phyloP scores from a whole-genome alignment of 2,113 vertebrate species.

The Chiloscyllium plagiosum region DNA sequence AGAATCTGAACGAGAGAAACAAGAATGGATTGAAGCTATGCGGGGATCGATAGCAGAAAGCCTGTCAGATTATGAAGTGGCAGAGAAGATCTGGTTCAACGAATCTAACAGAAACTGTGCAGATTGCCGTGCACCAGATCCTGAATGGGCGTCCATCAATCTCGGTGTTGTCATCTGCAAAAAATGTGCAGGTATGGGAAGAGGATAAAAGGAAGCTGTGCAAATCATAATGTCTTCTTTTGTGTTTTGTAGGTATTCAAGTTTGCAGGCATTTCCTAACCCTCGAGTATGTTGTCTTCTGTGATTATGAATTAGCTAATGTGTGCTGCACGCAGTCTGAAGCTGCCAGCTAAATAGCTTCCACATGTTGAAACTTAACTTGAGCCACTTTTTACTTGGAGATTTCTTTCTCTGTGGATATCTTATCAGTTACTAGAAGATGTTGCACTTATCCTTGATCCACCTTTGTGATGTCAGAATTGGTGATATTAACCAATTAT shows the following conservation, averaged over 20 bases:
- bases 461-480: too few species aligned
- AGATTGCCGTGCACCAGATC: slow-evolving; percentile 73
- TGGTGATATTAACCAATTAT: too few species aligned
- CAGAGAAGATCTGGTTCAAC: slow-evolving; percentile 98
- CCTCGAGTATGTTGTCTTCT: background rate
- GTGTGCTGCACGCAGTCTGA: too few species aligned
- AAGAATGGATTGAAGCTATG: slow-evolving; percentile 89
- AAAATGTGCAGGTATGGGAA: slow-evolving; percentile 85
- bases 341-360: too few species aligned
- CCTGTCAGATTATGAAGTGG: slow-evolving; percentile 96
- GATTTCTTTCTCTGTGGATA: too few species aligned
- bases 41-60: slow-evolving; percentile 92
- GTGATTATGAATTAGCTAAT: background rate
- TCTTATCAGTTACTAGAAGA: too few species aligned
- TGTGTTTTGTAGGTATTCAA: background rate
- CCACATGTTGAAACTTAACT: too few species aligned
- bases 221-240: background rate
- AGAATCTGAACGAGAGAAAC: slow-evolving; percentile 84
- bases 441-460: too few species aligned
- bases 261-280: background rate
- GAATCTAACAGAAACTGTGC: slow-evolving; percentile 87
- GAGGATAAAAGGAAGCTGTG: background rate
- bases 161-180: slow-evolving; percentile 95
- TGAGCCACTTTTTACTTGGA: too few species aligned
- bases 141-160: slow-evolving; percentile 97